Percentiles rank a stretch among this genome's conserved stretches.
phyloP scores from a whole-genome alignment of 2,797 vertebrate genomes.

The Synanceia verrucosa region DNA sequence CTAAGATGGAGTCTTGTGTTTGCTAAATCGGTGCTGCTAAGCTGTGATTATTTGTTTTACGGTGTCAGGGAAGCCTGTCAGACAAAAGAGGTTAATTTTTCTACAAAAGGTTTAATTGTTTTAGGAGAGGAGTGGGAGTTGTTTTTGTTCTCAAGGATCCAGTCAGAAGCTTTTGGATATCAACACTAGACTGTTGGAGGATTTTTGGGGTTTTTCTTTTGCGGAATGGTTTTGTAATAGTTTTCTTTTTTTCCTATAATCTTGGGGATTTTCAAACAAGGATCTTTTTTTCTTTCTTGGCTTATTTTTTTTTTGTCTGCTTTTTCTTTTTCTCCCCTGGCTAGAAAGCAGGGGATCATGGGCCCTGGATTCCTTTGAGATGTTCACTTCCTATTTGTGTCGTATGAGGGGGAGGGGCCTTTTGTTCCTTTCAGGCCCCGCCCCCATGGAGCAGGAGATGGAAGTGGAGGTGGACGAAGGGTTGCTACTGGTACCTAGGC shows the following conservation, averaged over 20 bases:
- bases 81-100: slow-evolving; percentile 40
- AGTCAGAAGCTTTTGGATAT: slow-evolving; percentile 70
- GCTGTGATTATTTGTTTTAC: slow-evolving; percentile 42
- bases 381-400: slow-evolving; percentile 82
- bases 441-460: slow-evolving; percentile 70
- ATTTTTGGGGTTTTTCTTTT: slow-evolving; percentile 70
- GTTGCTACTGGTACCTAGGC: slow-evolving; percentile 59
- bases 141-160: slow-evolving; percentile 62
- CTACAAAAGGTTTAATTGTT: slow-evolving; percentile 34
- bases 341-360: slow-evolving; percentile 80
- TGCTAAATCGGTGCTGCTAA: slow-evolving; percentile 44
- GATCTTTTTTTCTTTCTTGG: slow-evolving; percentile 65
- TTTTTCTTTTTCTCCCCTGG: slow-evolving; percentile 49
- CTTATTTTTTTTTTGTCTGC: slow-evolving; percentile 18
- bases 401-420: slow-evolving; percentile 80
- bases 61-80: slow-evolving; percentile 29
- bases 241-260: slow-evolving; percentile 43
- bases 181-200: slow-evolving; percentile 64
- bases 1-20: slow-evolving; percentile 67
- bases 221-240: slow-evolving; percentile 62
- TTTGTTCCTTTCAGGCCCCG: slow-evolving; percentile 63
- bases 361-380: slow-evolving; percentile 81
- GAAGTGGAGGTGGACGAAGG: slow-evolving; percentile 70
- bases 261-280: slow-evolving; percentile 69
- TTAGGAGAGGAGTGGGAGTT: slow-evolving; percentile 45